Base-by-base conservation (phyloP, 2,888 invertebrate genomes). In the Xestia sexstrigata region DNA sequence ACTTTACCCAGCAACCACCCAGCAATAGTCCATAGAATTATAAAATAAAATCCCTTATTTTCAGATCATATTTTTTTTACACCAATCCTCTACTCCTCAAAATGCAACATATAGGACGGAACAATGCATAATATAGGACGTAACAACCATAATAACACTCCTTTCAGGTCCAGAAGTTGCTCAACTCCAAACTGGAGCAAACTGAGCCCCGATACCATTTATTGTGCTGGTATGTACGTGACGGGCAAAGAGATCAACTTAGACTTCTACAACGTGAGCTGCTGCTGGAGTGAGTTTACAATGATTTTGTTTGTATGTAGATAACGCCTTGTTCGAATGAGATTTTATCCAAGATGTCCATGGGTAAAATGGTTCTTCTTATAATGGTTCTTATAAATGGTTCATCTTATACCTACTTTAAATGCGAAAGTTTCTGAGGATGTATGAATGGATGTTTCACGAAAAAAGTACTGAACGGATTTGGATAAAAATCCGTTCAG, bases 201-300 rank as follows among this genome's bases (percentile, higher is more conserved):
- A 42, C 79, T 26, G 15, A 80, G 30, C 4, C 15, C 5, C 35
- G n/a, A 70, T 55, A 67, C 58, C 35, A 67, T 70, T 58, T 62
- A 79, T 70, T 83, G 60, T 70, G 66, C 35, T 83, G n/a, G 15
- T 52, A 17, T n/a, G 79, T 3, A 70, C 70, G 83, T 83, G 80
- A 79, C 79, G 39, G 8, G 80, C 11, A 62, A 62, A 70, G 66
- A 55, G 70, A 83, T 79, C 52, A 60, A 62, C 60, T 55, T 35
- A n/a, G 13, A 35, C 62, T 63, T n/a, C n/a, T 26, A 42, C 30
- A 17, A 7, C 63, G 6, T n/a, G 35, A 1, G 35, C 4, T 62
- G 17, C 4, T 62, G 15, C 20, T 62, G 30, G 0, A 47, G 9
- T 62, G 9, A 5, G 9, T 4, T 17, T 63, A 52, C 35, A 35